Conservation (phyloP, 1,140 invertebrate genomes). For the Physella acuta region DNA sequence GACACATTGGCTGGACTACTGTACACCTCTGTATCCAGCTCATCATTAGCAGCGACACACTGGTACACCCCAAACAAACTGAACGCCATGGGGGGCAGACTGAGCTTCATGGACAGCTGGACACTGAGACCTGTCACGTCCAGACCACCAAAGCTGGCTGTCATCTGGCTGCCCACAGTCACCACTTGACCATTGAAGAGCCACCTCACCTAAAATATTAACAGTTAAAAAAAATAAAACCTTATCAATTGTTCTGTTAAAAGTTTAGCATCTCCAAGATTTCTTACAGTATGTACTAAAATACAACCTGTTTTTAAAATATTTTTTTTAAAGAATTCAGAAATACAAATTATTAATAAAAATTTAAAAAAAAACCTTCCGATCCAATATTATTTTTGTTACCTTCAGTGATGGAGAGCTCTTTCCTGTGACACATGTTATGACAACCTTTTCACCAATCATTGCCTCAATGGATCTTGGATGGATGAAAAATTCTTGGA, state of each 20-base stretch:
- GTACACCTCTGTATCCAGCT: neutral
- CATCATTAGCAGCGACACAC: constrained; percentile 32
- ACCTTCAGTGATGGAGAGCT: constrained; percentile 33
- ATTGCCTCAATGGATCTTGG: constrained; percentile 27
- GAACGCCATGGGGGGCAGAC: constrained; percentile 18
- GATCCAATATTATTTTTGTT: no score
- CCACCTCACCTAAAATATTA: constrained; percentile 42
- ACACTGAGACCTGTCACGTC: constrained; percentile 21
- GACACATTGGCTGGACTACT: constrained; percentile 13
- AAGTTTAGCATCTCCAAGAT: no score
- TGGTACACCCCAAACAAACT: constrained; percentile 22
- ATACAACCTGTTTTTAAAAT: no score
- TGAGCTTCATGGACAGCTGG: constrained; percentile 39
- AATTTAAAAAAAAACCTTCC: no score
- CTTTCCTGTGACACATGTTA: constrained; percentile 42
- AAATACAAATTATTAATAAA: no score
- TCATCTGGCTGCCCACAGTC: constrained; percentile 28
- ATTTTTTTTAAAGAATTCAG: no score
- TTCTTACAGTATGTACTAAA: no score
- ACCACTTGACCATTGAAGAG: constrained; percentile 32
- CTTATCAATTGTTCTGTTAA: no score
- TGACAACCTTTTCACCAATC: constrained; percentile 26
- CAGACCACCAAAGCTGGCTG: constrained; percentile 35
- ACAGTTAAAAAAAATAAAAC: no score
- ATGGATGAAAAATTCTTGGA: constrained; percentile 35